These are phyloP conservation scores for Triplophysa rosa DNA, from an alignment of 2,113 vertebrate genomes.

Conservation along the genomic window DNA sequence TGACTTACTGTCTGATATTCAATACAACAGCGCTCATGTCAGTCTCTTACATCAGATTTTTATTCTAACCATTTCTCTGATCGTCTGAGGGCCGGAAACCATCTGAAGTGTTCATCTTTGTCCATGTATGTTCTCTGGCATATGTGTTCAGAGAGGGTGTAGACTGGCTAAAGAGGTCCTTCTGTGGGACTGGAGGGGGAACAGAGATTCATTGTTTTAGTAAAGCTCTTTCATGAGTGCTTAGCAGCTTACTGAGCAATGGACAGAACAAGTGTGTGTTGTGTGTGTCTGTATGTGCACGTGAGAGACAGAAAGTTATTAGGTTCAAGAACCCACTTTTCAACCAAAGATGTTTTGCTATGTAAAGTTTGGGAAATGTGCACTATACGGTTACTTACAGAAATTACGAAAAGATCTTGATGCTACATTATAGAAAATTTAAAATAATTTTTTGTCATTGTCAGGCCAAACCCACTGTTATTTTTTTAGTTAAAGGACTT, in stretches of 20 bases:
- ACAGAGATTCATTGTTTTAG: slow-evolving; percentile 80
- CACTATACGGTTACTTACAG: too few relatives aligned
- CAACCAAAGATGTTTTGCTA: slow-evolving; percentile 41
- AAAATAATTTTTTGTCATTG: too few relatives aligned
- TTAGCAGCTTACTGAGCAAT: slow-evolving; percentile 51
- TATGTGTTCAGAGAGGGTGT: slow-evolving; percentile 57
- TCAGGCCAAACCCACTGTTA: too few relatives aligned
- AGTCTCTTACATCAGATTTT: background rate
- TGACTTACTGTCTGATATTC: background rate
- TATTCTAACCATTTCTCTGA: background rate
- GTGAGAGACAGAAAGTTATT: background rate
- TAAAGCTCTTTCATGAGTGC: slow-evolving; percentile 76
- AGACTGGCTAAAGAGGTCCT: slow-evolving; percentile 64
- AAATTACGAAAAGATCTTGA: too few relatives aligned
- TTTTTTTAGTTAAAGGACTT: too few relatives aligned
- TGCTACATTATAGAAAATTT: too few relatives aligned
- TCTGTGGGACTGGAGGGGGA: slow-evolving; percentile 65
- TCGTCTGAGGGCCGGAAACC: background rate
- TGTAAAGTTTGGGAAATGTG: background rate
- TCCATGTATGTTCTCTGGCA: slow-evolving; percentile 36
- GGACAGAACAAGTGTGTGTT: slow-evolving; percentile 54
- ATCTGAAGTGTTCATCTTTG: slow-evolving; percentile 7
- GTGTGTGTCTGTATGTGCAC: slow-evolving; percentile 13
- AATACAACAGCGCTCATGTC: background rate
- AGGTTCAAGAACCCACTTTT: too few relatives aligned